Evolutionary conservation across 2,113 vertebrate genomes (phyloP).

Genomic region (Cromileptes altivelis): DNA sequence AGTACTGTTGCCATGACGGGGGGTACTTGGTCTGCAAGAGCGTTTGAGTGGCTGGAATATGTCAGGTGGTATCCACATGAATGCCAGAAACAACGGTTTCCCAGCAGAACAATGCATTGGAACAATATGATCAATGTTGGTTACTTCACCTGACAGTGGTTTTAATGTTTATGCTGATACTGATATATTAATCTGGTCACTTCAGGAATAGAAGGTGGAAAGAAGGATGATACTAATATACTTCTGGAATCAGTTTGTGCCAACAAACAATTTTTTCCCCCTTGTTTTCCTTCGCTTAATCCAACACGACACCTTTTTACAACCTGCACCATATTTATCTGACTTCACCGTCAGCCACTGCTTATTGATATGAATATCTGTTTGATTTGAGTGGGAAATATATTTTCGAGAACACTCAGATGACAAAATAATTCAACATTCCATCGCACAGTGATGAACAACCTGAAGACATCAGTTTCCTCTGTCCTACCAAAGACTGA

Average conservation of each 20-base stretch:
- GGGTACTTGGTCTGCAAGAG: too few species aligned
- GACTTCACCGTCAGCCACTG: background rate
- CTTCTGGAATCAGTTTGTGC: background rate
- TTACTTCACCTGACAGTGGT: too few species aligned
- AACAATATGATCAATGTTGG: too few species aligned
- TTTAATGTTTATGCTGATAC: too few species aligned
- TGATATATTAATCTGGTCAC: background rate
- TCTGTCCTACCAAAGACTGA: conserved; percentile 15
- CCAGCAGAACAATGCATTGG: too few species aligned
- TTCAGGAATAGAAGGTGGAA: background rate
- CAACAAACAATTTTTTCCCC: background rate
- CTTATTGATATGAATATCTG: background rate
- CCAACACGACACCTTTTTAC: background rate
- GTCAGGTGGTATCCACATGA: too few species aligned
- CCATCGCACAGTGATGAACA: conserved; percentile 4
- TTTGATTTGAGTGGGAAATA: conserved; percentile 12
- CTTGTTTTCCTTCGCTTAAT: background rate
- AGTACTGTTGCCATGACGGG: too few species aligned
- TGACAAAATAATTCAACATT: background rate
- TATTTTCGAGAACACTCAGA: conserved; percentile 5
- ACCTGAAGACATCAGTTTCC: background rate
- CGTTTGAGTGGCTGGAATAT: too few species aligned
- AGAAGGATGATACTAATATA: background rate
- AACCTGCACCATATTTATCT: conserved; percentile 12
- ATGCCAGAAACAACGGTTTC: too few species aligned